Evolutionary conservation across 2,888 invertebrate species (phyloP).

Genomic region (Aphidoletes aphidimyza): DNA sequence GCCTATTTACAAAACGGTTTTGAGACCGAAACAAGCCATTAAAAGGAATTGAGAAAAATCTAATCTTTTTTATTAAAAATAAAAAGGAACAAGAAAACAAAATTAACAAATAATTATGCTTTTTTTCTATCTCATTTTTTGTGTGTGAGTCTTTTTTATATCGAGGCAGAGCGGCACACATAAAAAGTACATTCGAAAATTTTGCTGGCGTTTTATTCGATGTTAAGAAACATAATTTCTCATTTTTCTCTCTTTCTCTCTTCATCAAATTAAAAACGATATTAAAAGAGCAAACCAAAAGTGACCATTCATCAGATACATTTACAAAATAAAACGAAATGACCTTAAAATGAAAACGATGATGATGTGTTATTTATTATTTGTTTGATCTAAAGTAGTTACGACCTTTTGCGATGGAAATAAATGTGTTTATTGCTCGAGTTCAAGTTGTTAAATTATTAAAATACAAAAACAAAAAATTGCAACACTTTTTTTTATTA

Average conservation of each 20-base stretch:
- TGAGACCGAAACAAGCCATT: conserved; percentile 14
- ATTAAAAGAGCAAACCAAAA: not conserved
- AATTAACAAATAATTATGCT: conserved; percentile 52
- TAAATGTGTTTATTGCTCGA: not conserved
- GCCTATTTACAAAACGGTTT: conserved; percentile 1
- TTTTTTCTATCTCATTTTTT: conserved; percentile 11
- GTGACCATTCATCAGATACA: too few relatives aligned
- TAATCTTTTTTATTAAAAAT: conserved; percentile 47
- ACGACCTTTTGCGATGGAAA: conserved; percentile 3
- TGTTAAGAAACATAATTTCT: conserved; percentile 20
- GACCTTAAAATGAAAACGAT: conserved; percentile 1
- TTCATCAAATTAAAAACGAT: conserved; percentile 11
- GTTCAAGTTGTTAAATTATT: not conserved
- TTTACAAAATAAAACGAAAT: not conserved
- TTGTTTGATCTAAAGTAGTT: conserved; percentile 37
- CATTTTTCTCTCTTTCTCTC: not conserved
- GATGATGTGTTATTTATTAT: conserved; percentile 51
- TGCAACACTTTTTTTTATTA: conserved; percentile 18
- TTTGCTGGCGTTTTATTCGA: conserved; percentile 14
- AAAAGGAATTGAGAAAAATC: conserved; percentile 50
- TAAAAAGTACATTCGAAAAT: conserved; percentile 35
- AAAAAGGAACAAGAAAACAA: not conserved
- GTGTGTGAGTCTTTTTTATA: not conserved
- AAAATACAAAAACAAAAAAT: not conserved
- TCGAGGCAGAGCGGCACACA: not conserved